phyloP scores from a whole-genome alignment of 2,113 vertebrate species.

The Plectropomus leopardus region DNA sequence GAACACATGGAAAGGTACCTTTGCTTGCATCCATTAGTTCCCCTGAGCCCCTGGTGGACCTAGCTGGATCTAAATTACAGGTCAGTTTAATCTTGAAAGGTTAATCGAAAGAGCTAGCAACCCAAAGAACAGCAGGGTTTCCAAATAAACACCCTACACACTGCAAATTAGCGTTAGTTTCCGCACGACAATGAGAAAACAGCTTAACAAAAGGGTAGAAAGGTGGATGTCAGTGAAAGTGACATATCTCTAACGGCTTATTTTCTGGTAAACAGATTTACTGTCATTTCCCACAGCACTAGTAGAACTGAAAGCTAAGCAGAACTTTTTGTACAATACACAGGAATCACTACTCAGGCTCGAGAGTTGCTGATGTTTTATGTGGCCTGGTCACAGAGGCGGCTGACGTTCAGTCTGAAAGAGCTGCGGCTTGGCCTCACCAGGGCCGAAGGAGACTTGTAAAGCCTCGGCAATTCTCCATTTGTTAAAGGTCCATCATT shows the following conservation, averaged over 20 bases:
- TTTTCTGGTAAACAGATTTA: conserved; percentile 25
- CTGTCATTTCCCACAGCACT: conserved; percentile 1
- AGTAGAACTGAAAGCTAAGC: conserved; percentile 41
- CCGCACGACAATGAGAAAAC: conserved; percentile 34
- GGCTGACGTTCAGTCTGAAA: conserved; percentile 7
- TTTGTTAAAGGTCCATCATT: not conserved
- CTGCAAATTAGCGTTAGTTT: conserved; percentile 30
- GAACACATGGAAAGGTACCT: not conserved
- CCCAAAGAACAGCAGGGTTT: conserved; percentile 25
- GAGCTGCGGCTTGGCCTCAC: conserved; percentile 14
- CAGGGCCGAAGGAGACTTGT: conserved; percentile 1
- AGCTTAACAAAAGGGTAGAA: conserved; percentile 11
- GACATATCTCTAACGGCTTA: conserved; percentile 6
- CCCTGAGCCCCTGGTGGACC: not conserved
- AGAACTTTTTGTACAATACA: conserved; percentile 17
- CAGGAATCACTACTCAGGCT: conserved; percentile 18
- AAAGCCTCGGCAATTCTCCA: not conserved
- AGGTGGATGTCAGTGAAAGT: conserved; percentile 17
- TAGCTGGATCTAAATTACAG: not conserved
- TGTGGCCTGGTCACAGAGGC: conserved; percentile 7
- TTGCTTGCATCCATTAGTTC: conserved; percentile 5
- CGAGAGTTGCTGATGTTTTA: conserved; percentile 13
- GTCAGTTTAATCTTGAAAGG: not conserved
- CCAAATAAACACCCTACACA: conserved; percentile 14
- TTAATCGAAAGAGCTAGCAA: conserved; percentile 5